A percentile compares a stretch with the other conserved stretches of the same genome.
These are phyloP conservation scores for Drosophila melanogaster DNA, from an alignment of 1,140 invertebrate genomes.

Conservation along the genomic window Release_6_plus_ISO1_MT NT_033777.3:18624501-18625000, in stretches of 20 bases:
- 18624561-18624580: not conserved
- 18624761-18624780: too few species aligned
- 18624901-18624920: slow-evolving; percentile 80
- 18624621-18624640: slow-evolving; percentile 22
- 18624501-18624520: slow-evolving; percentile 35
- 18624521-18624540: slow-evolving; percentile 59
- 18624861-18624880: slow-evolving; percentile 80
- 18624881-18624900: slow-evolving; percentile 80
- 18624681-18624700: slow-evolving; percentile 12
- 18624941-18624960: slow-evolving; percentile 81
- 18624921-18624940: slow-evolving; percentile 81
- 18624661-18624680: slow-evolving; percentile 14
- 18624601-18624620: slow-evolving; percentile 17
- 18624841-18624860: slow-evolving; percentile 4
- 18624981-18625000: slow-evolving; percentile 23
- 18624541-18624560: slow-evolving; percentile 16
- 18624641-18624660: slow-evolving; percentile 33
- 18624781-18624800: too few species aligned
- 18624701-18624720: not conserved
- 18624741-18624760: too few species aligned
- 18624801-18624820: too few species aligned
- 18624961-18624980: not conserved
- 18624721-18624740: too few species aligned
- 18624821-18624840: slow-evolving; percentile 1
- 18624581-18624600: not conserved